Evolutionary conservation across 2,113 vertebrate genomes (phyloP).

Genomic region (Megalops atlanticus): DNA sequence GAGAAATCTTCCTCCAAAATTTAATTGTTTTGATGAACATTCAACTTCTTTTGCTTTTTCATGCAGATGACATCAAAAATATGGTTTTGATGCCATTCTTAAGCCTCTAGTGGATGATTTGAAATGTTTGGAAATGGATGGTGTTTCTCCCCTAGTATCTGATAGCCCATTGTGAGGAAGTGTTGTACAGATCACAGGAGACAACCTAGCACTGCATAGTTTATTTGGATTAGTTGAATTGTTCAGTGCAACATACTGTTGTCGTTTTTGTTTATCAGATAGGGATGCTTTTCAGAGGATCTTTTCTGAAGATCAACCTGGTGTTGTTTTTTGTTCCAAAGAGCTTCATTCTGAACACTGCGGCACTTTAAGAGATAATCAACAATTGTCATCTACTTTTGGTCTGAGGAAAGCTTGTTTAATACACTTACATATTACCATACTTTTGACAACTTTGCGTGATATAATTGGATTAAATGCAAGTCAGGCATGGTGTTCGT

Average conservation of each 20-base stretch:
- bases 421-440: no score
- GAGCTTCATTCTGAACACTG: neutral
- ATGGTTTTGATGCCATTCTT: conserved; percentile 33
- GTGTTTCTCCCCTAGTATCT: neutral
- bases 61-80: conserved; percentile 30
- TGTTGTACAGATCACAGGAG: conserved; percentile 1
- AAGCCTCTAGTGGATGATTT: conserved; percentile 35
- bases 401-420: conserved; percentile 22
- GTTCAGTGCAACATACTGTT: neutral
- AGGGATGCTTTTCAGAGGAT: neutral
- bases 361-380: no score
- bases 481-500: conserved; percentile 23
- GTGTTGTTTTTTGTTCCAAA: neutral
- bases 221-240: neutral
- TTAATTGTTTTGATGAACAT: conserved; percentile 38
- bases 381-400: no score
- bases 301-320: neutral
- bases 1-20: no score
- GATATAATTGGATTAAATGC: conserved; percentile 33
- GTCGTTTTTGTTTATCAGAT: neutral
- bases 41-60: conserved; percentile 28
- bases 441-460: no score
- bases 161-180: no score
- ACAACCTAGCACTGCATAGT: conserved; percentile 5
- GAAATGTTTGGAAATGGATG: conserved; percentile 28